phyloP scores from a whole-genome alignment of 2,888 invertebrate species.

The Gasteruption jaculator region DNA sequence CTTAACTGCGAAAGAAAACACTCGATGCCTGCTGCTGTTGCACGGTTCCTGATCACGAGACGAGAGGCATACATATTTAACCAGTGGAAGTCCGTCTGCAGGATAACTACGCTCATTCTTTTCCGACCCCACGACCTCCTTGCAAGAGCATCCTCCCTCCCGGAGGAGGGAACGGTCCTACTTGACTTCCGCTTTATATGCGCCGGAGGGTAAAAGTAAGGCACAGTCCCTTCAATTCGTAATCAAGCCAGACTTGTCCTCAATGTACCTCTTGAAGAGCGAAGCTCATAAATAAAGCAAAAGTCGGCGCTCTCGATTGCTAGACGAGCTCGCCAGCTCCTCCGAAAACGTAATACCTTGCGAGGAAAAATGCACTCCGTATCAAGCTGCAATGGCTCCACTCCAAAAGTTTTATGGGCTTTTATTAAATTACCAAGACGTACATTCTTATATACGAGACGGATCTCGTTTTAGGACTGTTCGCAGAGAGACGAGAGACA shows the following conservation, averaged over 20 bases:
- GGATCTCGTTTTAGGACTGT: too few species aligned
- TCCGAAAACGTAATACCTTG: too few species aligned
- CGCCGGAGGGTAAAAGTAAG: slow-evolving; percentile 11
- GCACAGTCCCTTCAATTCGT: slow-evolving; percentile 30
- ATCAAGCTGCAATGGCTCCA: too few species aligned
- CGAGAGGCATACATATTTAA: slow-evolving; percentile 37
- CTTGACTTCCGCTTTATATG: slow-evolving; percentile 21
- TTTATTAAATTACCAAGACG: too few species aligned
- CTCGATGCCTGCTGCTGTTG: slow-evolving; percentile 18
- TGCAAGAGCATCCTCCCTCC: slow-evolving; percentile 4
- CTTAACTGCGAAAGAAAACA: slow-evolving; percentile 4
- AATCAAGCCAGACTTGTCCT: slow-evolving; percentile 32
- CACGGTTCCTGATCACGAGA: slow-evolving; percentile 25
- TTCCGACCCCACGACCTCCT: slow-evolving; percentile 15
- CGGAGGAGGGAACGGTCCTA: slow-evolving; percentile 10
- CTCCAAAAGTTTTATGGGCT: too few species aligned
- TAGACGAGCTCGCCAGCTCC: too few species aligned
- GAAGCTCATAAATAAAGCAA: slow-evolving; percentile 19
- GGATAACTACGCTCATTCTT: slow-evolving; percentile 30
- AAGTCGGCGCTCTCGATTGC: too few species aligned
- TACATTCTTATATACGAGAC: too few species aligned
- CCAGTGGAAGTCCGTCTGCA: slow-evolving; percentile 21
- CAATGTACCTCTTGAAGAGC: slow-evolving; percentile 3
- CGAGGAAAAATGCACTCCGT: too few species aligned
- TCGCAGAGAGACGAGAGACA: too few species aligned